Conservation (phyloP, 1,140 invertebrate genomes). For the Rhyzopertha dominica region DNA sequence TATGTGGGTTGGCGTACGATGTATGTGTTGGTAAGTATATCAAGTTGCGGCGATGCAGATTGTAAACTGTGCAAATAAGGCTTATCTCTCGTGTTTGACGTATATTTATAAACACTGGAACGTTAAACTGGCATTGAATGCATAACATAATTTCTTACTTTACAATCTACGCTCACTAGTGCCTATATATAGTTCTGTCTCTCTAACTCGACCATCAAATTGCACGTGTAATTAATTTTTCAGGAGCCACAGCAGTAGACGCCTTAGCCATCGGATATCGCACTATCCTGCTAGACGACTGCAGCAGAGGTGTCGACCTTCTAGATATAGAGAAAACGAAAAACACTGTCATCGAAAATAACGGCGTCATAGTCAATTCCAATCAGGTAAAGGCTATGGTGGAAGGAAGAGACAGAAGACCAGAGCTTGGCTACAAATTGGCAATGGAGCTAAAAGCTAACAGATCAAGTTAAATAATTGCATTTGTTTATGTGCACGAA, state of each 20-base stretch:
- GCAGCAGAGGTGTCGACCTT: constrained; percentile 79
- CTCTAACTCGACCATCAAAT: too few species aligned
- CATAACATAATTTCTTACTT: too few species aligned
- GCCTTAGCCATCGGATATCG: constrained; percentile 84
- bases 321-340: constrained; percentile 80
- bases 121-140: too few species aligned
- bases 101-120: too few species aligned
- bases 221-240: too few species aligned
- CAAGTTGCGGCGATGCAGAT: too few species aligned
- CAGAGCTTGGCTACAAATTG: constrained; percentile 80
- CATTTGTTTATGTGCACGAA: too few species aligned
- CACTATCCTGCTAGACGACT: constrained; percentile 87
- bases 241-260: constrained; percentile 81
- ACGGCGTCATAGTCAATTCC: constrained; percentile 76
- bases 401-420: constrained; percentile 75
- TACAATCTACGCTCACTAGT: too few species aligned
- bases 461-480: too few species aligned
- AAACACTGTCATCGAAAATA: constrained; percentile 62
- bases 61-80: too few species aligned
- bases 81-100: too few species aligned
- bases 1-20: constrained; percentile 94
- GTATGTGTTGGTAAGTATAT: constrained; percentile 80
- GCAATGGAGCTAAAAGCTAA: constrained; percentile 72
- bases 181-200: too few species aligned
- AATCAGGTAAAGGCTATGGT: constrained; percentile 68